Conservation (phyloP, 2,888 invertebrate genomes). For the Thumatha senex region DNA sequence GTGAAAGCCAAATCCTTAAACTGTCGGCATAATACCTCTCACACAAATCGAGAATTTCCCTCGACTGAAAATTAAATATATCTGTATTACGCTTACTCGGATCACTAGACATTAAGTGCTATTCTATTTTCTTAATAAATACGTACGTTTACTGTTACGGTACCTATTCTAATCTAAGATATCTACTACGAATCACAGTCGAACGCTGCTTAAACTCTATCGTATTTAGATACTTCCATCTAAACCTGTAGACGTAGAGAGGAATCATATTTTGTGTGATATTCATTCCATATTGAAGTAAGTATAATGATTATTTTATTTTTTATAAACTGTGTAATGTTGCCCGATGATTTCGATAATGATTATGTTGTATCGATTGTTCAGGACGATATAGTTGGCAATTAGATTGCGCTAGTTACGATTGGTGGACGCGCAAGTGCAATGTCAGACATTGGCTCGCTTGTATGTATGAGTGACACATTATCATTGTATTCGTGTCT, state of each 20-base stretch:
- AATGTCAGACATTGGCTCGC: slow-evolving; percentile 73
- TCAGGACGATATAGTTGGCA: slow-evolving; percentile 58
- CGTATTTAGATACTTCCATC: slow-evolving; percentile 35
- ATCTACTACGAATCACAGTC: too few species aligned
- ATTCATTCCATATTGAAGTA: slow-evolving; percentile 74
- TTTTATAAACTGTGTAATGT: slow-evolving; percentile 55
- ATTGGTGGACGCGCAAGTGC: slow-evolving; percentile 47
- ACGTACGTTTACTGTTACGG: slow-evolving; percentile 64
- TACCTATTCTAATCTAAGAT: slow-evolving; percentile 57
- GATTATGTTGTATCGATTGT: slow-evolving; percentile 46
- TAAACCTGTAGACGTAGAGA: slow-evolving; percentile 51
- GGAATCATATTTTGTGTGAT: slow-evolving; percentile 77
- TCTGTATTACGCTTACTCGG: slow-evolving; percentile 83
- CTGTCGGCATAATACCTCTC: slow-evolving; percentile 70
- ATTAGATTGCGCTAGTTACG: slow-evolving; percentile 80
- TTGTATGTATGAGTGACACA: slow-evolving; percentile 29
- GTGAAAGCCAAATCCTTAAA: slow-evolving; percentile 32
- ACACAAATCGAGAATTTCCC: slow-evolving; percentile 73
- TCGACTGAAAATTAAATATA: slow-evolving; percentile 77
- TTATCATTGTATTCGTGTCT: slow-evolving; percentile 48
- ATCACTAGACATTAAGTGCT: slow-evolving; percentile 80
- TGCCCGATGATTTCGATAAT: slow-evolving; percentile 59
- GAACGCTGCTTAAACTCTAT: slow-evolving; percentile 32
- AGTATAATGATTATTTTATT: slow-evolving; percentile 61
- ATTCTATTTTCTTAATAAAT: slow-evolving; percentile 80